These are phyloP conservation scores for Lutjanus campechanus DNA, from an alignment of 2,797 vertebrate genomes.

Conservation along the genomic window DNA sequence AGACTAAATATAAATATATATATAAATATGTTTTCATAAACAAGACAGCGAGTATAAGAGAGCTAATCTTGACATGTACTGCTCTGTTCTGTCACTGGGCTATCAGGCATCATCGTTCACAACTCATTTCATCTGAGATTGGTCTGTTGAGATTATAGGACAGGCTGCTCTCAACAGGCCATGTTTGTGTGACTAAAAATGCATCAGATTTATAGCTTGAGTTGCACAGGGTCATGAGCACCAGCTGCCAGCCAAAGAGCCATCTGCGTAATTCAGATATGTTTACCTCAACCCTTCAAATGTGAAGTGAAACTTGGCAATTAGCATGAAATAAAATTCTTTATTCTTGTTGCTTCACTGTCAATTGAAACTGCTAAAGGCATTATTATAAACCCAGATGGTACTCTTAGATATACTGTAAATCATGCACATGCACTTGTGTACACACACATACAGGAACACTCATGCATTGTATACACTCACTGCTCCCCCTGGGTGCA, in stretches of 20 bases:
- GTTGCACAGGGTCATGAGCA: constrained; percentile 13
- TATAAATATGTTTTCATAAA: no score
- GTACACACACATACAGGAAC: not conserved
- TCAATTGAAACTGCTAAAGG: not conserved
- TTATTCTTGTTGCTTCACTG: not conserved
- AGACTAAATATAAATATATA: no score
- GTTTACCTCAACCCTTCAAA: not conserved
- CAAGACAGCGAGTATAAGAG: not conserved
- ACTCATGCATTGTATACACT: not conserved
- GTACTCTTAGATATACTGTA: not conserved
- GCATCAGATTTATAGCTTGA: constrained; percentile 9
- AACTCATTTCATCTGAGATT: constrained; percentile 15
- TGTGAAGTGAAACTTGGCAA: not conserved
- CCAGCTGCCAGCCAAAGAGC: constrained; percentile 27
- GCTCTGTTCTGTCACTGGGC: not conserved
- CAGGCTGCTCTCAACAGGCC: not conserved
- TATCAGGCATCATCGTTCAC: constrained; percentile 9
- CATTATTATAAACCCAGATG: not conserved
- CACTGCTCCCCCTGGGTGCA: constrained; percentile 8
- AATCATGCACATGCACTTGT: not conserved
- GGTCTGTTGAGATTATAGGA: constrained; percentile 1
- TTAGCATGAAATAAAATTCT: not conserved
- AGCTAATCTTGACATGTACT: not conserved
- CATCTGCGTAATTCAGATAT: constrained; percentile 33
- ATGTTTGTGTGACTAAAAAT: not conserved